These are phyloP conservation scores for Malurus cyaneus DNA, from an alignment of 2,113 vertebrate species.

Conservation along the genomic window DNA sequence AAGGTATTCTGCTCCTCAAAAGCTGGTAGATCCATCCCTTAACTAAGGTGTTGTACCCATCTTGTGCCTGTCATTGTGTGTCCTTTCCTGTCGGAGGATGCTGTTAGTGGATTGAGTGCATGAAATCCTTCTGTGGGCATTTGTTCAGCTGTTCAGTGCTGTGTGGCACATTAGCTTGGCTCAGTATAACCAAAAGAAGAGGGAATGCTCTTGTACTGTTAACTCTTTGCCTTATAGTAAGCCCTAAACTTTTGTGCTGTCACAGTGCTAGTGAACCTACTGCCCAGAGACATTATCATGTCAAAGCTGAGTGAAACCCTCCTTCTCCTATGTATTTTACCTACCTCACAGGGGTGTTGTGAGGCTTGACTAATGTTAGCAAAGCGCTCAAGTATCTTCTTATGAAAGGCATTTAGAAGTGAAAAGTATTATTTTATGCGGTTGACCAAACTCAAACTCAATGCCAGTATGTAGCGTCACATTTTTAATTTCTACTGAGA, in stretches of 20 bases:
- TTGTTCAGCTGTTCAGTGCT: not conserved
- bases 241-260: not conserved
- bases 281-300: not conserved
- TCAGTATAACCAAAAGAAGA: not conserved
- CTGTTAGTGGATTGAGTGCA: not conserved
- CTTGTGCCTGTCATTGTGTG: not conserved
- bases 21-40: not conserved
- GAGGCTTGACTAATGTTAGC: slow-evolving; percentile 45
- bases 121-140: not conserved
- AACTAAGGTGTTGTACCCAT: not conserved
- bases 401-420: slow-evolving; percentile 8
- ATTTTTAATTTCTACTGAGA: slow-evolving; percentile 14
- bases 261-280: not conserved
- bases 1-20: not conserved
- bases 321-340: slow-evolving; percentile 23
- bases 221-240: slow-evolving; percentile 20
- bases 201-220: not conserved
- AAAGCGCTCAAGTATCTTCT: slow-evolving; percentile 35
- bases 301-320: slow-evolving; percentile 1
- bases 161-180: not conserved
- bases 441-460: slow-evolving; percentile 32
- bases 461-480: not conserved
- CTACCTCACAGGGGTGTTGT: slow-evolving; percentile 63
- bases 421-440: not conserved
- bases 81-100: not conserved